A percentile compares a stretch with the other conserved stretches of the same genome.
Evolutionary conservation across 2,113 vertebrate species (phyloP).

Genomic region (Crotalus viridis): DNA sequence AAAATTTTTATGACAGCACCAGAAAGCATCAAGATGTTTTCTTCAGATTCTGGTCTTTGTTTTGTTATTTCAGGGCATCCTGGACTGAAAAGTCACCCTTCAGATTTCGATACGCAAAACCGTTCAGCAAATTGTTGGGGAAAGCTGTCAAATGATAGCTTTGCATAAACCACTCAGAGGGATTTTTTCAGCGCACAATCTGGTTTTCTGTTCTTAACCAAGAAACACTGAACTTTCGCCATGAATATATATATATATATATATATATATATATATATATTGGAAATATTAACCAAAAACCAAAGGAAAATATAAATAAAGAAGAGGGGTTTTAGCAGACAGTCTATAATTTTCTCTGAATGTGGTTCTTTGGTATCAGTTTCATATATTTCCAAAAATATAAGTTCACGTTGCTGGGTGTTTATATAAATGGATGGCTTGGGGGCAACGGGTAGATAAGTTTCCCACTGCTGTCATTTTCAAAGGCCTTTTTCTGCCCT

Average conservation of each 20-base stretch:
- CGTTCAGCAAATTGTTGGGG: constrained; percentile 1
- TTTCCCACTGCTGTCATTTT: neutral
- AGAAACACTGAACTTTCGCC: constrained; percentile 56
- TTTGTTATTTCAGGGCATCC: constrained; percentile 36
- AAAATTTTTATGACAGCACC: neutral
- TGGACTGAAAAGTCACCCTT: neutral
- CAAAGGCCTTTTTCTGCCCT: constrained; percentile 19
- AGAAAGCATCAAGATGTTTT: neutral
- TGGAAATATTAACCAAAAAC: constrained; percentile 60
- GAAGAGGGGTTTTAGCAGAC: constrained; percentile 61
- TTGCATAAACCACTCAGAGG: constrained; percentile 57
- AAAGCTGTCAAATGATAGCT: constrained; percentile 51
- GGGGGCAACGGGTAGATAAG: neutral
- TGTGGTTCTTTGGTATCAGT: constrained; percentile 54
- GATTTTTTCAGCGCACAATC: constrained; percentile 46
- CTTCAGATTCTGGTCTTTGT: constrained; percentile 6
- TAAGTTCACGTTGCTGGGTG: constrained; percentile 26
- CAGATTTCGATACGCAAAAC: constrained; percentile 35
- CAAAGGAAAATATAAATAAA: constrained; percentile 47
- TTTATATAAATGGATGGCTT: neutral
- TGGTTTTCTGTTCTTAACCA: constrained; percentile 55
- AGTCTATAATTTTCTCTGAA: constrained; percentile 65
- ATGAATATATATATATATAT: constrained; percentile 23
- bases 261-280: constrained; percentile 32
- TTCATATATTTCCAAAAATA: constrained; percentile 45